Conservation (phyloP, 1,140 invertebrate genomes). For the Aradophagus sp. region DNA sequence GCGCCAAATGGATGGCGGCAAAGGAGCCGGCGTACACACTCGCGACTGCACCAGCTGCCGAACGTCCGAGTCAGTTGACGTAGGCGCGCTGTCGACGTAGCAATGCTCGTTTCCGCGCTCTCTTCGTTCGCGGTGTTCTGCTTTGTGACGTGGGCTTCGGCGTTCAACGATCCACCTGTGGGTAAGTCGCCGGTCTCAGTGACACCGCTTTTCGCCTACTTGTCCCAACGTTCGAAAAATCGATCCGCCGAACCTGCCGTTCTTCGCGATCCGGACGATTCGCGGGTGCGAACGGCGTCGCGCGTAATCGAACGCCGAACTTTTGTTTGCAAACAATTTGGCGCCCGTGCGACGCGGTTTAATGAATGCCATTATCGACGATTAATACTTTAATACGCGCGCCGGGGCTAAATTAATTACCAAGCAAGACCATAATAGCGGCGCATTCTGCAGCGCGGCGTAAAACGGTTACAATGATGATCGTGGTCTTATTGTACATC, state of each 20-base stretch:
- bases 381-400: conserved; percentile 29
- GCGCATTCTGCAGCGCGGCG: conserved; percentile 28
- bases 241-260: neutral
- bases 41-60: conserved; percentile 51
- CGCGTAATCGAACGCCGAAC: too few relatives aligned
- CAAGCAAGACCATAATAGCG: conserved; percentile 41
- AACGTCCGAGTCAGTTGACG: conserved; percentile 68
- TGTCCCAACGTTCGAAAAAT: conserved; percentile 4
- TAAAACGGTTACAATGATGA: conserved; percentile 49
- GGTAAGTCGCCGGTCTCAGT: conserved; percentile 62
- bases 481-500: conserved; percentile 46
- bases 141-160: conserved; percentile 66
- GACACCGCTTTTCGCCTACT: too few relatives aligned
- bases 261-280: neutral
- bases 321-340: too few relatives aligned
- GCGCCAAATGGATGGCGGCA: conserved; percentile 59
- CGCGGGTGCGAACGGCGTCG: conserved; percentile 1
- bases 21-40: conserved; percentile 54
- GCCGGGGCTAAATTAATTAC: conserved; percentile 47
- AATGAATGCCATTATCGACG: conserved; percentile 19
- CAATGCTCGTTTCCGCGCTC: conserved; percentile 68
- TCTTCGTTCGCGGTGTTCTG: conserved; percentile 64
- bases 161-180: conserved; percentile 68
- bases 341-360: neutral
- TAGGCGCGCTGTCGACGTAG: conserved; percentile 69